These are phyloP conservation scores for Xenotilapia flavipinnis DNA, from an alignment of 2,113 vertebrate genomes.

Conservation along the genomic window DNA sequence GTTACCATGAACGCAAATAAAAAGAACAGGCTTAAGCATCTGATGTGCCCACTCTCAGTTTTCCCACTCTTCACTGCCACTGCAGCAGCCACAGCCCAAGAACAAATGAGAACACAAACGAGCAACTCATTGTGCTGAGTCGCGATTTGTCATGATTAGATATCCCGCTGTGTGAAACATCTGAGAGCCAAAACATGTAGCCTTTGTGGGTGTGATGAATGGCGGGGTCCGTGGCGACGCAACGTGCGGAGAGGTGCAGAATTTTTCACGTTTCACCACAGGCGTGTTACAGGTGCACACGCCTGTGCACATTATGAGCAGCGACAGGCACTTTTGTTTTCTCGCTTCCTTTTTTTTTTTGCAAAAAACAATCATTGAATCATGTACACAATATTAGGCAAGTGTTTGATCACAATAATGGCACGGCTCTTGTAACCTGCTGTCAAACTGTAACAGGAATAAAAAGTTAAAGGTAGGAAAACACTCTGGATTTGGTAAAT, in stretches of 20 bases:
- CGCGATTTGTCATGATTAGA: conserved; percentile 16
- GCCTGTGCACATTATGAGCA: not conserved
- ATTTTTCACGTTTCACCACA: not conserved
- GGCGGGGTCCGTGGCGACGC: not conserved
- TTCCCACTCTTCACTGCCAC: not conserved
- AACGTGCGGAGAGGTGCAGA: not conserved
- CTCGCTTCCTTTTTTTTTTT: not conserved
- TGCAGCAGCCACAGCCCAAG: not conserved
- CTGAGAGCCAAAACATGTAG: not conserved
- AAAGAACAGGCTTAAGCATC: not conserved
- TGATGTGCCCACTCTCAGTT: not conserved
- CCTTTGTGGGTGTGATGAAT: not conserved
- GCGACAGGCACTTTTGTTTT: not conserved
- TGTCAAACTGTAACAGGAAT: not conserved
- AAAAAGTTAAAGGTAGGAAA: not conserved
- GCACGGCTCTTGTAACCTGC: not conserved
- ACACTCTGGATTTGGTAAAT: not conserved
- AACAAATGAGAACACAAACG: conserved; percentile 2
- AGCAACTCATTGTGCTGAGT: not conserved
- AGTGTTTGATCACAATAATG: not conserved
- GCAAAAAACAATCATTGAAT: not conserved
- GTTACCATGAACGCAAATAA: not conserved
- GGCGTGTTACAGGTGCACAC: not conserved
- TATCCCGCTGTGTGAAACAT: not conserved
- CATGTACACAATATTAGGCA: not conserved